Evolutionary conservation across 2,113 vertebrate genomes (phyloP).

Genomic region (Arvicanthis niloticus): DNA sequence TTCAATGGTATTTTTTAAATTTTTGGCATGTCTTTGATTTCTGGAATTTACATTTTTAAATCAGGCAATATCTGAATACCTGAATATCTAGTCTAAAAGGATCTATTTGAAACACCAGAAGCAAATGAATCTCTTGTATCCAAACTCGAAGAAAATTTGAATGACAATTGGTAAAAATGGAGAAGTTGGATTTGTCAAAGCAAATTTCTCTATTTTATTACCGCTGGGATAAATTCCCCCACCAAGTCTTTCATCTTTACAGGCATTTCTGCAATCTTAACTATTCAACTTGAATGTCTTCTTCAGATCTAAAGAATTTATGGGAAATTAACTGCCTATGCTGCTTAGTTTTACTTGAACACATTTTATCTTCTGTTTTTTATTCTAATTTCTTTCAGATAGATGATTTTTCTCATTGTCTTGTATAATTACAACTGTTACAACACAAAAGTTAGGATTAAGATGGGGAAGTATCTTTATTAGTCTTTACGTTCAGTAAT

Average conservation of each 20-base stretch:
- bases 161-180: not conserved
- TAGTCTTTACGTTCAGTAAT: not conserved
- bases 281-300: not conserved
- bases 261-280: not conserved
- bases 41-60: not conserved
- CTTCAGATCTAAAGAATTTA: not conserved
- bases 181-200: not conserved
- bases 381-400: constrained; percentile 13
- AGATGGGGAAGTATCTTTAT: not conserved
- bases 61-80: not conserved
- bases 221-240: not conserved
- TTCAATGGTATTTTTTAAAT: not conserved
- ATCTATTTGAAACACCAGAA: not conserved
- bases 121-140: not conserved
- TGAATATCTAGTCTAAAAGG: not conserved
- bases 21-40: not conserved
- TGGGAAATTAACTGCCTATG: not conserved
- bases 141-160: not conserved
- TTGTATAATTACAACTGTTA: not conserved
- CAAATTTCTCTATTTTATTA: not conserved
- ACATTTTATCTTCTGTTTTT: constrained; percentile 11
- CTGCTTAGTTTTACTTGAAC: constrained; percentile 21
- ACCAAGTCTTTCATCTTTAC: not conserved
- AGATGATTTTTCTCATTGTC: not conserved
- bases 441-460: not conserved